Conservation (phyloP, 2,888 invertebrate species). For the Pollenia griseotomentosa region DNA sequence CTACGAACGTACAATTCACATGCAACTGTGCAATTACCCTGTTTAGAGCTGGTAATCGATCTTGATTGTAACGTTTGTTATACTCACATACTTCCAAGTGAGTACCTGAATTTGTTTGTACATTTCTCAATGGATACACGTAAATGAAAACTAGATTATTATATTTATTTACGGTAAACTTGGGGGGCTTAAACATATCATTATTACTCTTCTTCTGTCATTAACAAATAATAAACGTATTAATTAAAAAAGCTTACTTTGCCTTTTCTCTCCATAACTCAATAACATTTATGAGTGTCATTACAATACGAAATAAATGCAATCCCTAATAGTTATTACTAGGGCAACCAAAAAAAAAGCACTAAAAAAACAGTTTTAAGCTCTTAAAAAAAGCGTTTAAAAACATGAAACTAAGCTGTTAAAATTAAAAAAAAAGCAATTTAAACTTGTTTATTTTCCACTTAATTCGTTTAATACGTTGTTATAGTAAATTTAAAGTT, state of each 20-base stretch:
- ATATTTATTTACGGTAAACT: not conserved
- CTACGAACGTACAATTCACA: constrained; percentile 43
- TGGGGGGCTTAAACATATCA: not conserved
- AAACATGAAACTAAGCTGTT: too few species aligned
- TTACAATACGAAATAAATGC: too few species aligned
- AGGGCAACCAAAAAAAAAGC: too few species aligned
- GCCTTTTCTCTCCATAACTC: not conserved
- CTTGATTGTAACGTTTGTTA: constrained; percentile 65
- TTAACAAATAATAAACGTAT: constrained; percentile 8
- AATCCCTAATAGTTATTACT: too few species aligned
- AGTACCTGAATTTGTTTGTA: not conserved
- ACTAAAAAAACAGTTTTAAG: too few species aligned
- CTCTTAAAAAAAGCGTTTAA: too few species aligned
- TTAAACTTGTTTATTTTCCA: too few species aligned
- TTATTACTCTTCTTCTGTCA: constrained; percentile 18
- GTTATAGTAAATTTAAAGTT: too few species aligned
- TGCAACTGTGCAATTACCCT: constrained; percentile 72
- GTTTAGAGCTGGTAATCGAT: constrained; percentile 73
- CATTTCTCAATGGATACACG: not conserved
- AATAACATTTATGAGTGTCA: too few species aligned
- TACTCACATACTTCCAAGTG: not conserved
- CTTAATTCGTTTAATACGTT: too few species aligned
- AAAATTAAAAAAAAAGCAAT: too few species aligned
- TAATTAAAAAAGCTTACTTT: not conserved
- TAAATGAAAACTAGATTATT: constrained; percentile 11